These are phyloP conservation scores for Podarcis muralis DNA, from an alignment of 2,113 vertebrate genomes.

Conservation along the genomic window DNA sequence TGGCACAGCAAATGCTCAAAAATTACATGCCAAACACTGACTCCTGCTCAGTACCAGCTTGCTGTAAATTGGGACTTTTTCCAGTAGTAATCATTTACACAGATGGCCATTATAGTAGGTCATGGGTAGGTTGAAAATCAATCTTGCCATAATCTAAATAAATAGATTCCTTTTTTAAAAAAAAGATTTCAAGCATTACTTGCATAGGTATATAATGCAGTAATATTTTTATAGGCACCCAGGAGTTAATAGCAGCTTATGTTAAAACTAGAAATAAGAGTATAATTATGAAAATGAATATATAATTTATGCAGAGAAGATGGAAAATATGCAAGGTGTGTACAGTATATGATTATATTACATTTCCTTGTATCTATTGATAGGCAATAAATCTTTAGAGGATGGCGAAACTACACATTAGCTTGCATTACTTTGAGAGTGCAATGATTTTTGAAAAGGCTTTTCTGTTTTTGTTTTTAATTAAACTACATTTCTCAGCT, in stretches of 20 bases:
- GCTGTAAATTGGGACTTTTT: not conserved
- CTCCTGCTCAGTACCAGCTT: not conserved
- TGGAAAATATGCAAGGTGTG: constrained; percentile 66
- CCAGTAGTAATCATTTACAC: not conserved
- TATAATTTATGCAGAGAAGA: constrained; percentile 70
- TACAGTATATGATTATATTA: constrained; percentile 56
- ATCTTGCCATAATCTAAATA: constrained; percentile 56
- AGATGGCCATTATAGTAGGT: not conserved
- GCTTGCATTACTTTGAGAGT: constrained; percentile 53
- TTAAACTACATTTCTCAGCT: constrained; percentile 73
- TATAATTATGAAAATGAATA: constrained; percentile 74
- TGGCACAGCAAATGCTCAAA: not conserved
- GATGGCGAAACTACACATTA: constrained; percentile 52
- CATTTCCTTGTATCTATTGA: constrained; percentile 65
- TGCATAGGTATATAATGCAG: constrained; percentile 61
- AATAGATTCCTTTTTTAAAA: constrained; percentile 66
- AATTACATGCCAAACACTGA: not conserved
- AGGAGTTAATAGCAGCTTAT: constrained; percentile 71
- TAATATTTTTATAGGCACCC: constrained; percentile 60
- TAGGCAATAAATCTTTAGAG: constrained; percentile 65
- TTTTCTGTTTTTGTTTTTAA: constrained; percentile 74
- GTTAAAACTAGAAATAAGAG: constrained; percentile 70
- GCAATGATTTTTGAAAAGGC: constrained; percentile 66
- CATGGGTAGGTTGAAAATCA: not conserved
- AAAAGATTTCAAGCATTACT: constrained; percentile 62